A percentile compares a stretch with the other conserved stretches of the same genome.
phyloP scores from a whole-genome alignment of 2,888 invertebrate species.

The Ophion obscuratus region DNA sequence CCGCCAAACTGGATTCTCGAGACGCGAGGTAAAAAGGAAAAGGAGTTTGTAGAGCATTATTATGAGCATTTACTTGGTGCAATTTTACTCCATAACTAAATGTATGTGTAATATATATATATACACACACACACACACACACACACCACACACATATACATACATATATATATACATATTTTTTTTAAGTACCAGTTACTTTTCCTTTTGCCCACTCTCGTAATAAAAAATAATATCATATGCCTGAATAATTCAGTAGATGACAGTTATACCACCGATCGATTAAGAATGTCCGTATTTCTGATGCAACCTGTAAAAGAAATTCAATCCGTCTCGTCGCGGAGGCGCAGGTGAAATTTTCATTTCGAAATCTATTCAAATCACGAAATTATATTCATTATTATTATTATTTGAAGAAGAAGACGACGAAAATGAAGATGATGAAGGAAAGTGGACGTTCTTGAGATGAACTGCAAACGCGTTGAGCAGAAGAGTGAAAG shows the following conservation, averaged over 20 bases:
- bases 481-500: conserved; percentile 13
- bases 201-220: conserved; percentile 28
- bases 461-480: neutral
- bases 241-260: conserved; percentile 18
- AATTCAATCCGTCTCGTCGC: conserved; percentile 1
- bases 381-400: conserved; percentile 9
- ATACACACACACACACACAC: no score
- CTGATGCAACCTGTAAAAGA: conserved; percentile 11
- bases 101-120: neutral
- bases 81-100: conserved; percentile 8
- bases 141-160: no score
- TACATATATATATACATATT: neutral
- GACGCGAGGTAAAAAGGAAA: conserved; percentile 60
- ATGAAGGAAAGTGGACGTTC: neutral
- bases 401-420: conserved; percentile 18
- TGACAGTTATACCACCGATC: conserved; percentile 1
- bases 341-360: conserved; percentile 10
- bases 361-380: conserved; percentile 23
- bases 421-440: conserved; percentile 4
- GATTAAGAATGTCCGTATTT: conserved; percentile 6
- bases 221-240: conserved; percentile 26
- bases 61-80: conserved; percentile 34
- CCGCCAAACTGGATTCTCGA: conserved; percentile 56
- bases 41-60: conserved; percentile 54
- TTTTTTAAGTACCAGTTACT: neutral